Base-by-base conservation (phyloP, 92 coral and sea anemone species). In the Palythoa grandiflora region DNA sequence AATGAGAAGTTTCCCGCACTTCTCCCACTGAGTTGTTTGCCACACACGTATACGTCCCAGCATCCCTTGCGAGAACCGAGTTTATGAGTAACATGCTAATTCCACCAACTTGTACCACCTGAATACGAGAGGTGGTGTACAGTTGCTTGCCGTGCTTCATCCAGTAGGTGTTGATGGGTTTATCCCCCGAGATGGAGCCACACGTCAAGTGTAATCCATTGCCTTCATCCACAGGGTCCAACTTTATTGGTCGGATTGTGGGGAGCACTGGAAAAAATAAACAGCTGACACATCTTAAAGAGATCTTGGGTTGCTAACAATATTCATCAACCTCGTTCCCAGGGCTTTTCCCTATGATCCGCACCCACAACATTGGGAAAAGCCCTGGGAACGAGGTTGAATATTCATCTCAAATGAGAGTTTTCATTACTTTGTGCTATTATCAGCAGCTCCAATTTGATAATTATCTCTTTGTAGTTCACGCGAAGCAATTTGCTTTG, bases 1-100 rank as follows among this genome's bases (percentile, higher is more conserved):
- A 88, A 7, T 91, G 93, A 36, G 76, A 77, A 5, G 94, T 88
- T 72, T 86, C 88, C 7, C 83, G 91, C 21, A 90, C 90, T 4
- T 90, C 78, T n/a, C 98, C 99, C 66, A 93, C 96, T 7, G 75
- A 71, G 59, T 93, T 93, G 70, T 89, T 91, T 66, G 90, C 95
- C 86, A 89, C 78, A 85, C 99, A 97, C 3, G 92, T 85, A 87
- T 97, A 97, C 44, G 57, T 90, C 65, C 99, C 99, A 52, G 95
- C 94, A 90, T 96, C 97, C 35, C 83, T 71, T 60, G 89, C 91
- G 37, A 83, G 12, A 21, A 95, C 80, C 9, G 38, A 54, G 5
- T 10, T 55, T 14, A 89, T 40, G 1, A 1, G 0, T 36, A 94
- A 75, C 28, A 89, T 19, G 60, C 92, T 88, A 84, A 83, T 38